A percentile compares a stretch with the other conserved stretches of the same genome.
These are phyloP conservation scores for Chelonia mydas DNA, from an alignment of 2,797 vertebrate species.

Conservation along the genomic window DNA sequence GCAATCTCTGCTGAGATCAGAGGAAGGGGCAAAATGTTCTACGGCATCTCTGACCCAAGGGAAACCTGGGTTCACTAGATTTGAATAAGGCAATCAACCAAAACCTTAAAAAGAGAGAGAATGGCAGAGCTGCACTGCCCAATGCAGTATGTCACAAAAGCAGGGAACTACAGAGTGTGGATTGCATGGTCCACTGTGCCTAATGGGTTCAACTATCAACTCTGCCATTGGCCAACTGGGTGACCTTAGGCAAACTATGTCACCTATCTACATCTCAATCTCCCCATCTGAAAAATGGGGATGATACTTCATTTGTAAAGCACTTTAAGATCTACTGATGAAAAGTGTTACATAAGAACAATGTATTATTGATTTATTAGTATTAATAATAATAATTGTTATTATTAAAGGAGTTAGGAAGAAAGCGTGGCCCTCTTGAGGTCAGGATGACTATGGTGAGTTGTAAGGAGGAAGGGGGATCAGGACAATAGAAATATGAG, in stretches of 20 bases:
- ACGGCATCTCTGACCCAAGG: neutral
- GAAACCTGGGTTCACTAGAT: neutral
- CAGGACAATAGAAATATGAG: rapidly evolving
- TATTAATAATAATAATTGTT: no score
- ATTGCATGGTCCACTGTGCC: rapidly evolving
- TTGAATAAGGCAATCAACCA: neutral
- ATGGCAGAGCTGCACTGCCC: neutral
- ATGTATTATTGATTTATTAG: no score
- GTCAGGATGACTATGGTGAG: neutral
- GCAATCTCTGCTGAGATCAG: neutral
- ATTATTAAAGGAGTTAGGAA: neutral
- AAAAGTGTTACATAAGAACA: no score
- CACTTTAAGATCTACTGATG: no score
- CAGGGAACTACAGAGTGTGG: rapidly evolving
- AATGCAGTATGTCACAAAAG: neutral
- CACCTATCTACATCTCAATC: no score
- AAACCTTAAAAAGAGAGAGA: neutral
- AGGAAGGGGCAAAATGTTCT: neutral
- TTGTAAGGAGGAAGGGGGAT: rapidly evolving
- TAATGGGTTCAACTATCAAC: no score
- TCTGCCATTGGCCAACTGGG: no score
- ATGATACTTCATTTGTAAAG: no score
- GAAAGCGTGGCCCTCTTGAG: neutral
- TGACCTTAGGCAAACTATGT: no score
- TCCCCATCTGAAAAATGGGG: no score